These are phyloP conservation scores for Hecatera dysodea DNA, from an alignment of 2,888 invertebrate species.

Conservation along the genomic window DNA sequence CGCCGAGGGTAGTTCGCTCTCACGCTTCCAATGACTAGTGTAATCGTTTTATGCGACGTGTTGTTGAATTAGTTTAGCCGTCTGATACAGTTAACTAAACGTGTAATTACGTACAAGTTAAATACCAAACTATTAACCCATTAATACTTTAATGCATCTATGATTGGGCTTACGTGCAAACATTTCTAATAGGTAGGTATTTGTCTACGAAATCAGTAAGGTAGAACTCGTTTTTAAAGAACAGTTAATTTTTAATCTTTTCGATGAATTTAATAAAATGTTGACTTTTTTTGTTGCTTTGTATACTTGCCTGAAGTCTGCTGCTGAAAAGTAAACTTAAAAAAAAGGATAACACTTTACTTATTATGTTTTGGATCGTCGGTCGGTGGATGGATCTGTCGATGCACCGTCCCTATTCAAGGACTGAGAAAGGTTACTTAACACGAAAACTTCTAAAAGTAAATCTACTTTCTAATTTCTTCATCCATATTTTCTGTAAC, in stretches of 20 bases:
- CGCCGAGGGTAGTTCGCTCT: slow-evolving; percentile 84
- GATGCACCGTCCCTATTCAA: neutral
- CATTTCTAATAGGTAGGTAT: neutral
- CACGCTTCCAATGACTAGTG: slow-evolving; percentile 85
- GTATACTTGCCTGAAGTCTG: neutral
- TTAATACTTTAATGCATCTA: slow-evolving; percentile 23
- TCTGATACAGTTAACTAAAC: slow-evolving; percentile 65
- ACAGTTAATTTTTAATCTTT: neutral
- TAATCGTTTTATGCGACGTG: slow-evolving; percentile 81
- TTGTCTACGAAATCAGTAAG: neutral
- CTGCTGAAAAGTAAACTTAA: neutral
- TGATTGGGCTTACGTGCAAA: neutral
- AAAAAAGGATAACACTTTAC: neutral
- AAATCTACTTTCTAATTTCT: too few relatives aligned
- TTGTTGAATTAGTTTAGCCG: slow-evolving; percentile 77
- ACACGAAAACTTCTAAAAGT: neutral
- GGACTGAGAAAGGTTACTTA: neutral
- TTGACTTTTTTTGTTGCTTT: neutral
- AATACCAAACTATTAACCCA: slow-evolving; percentile 38
- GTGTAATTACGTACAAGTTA: slow-evolving; percentile 43
- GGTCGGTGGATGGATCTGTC: neutral
- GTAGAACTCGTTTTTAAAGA: neutral
- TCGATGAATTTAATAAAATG: neutral
- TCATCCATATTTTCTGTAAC: too few relatives aligned
- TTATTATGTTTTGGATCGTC: neutral